Base-by-base conservation (phyloP, 2,113 vertebrate genomes). In the Sander vitreus region DNA sequence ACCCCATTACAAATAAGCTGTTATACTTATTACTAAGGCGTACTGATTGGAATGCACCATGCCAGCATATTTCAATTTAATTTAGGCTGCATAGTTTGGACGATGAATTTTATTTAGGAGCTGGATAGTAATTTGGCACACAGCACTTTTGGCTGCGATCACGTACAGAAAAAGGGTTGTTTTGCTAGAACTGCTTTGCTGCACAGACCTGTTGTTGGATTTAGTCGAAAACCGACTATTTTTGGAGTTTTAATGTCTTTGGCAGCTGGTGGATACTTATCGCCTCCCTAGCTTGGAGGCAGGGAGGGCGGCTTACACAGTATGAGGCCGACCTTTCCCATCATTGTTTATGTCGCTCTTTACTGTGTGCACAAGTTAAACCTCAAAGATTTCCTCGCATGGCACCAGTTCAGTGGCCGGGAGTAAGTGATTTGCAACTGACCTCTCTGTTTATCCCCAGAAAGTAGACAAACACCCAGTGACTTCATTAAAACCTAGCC, bases 401-500 rank as follows among this genome's bases (percentile, higher is more conserved):
- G 87, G 81, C 89, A 69, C 64, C 60, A 5, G 72, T 81, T 76
- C 72, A 69, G 67, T 73, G 69, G n/a, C 54, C 21, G 6, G 65
- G 67, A 64, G 84, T 70, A 53, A n/a, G 85, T 90, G 89, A 94
- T 93, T 94, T 88, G 76, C 81, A 36, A 54, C 84, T 85, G 81
- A 85, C 85, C 80, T 91, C 85, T 91, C 55, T 75, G 65, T 86
- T 88, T 71, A 79, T 85, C 77, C 69, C 6, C 48, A 67, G 39
- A 74, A 65, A 76, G 78, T 59, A 82, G 83, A 89, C 87, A 85
- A 85, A 85, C 75, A 86, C 75, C 39, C 78, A 68, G 81, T 75
- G 78, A 93, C 86, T 92, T 93, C 87, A 93, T 94, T 93, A 93
- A 93, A 94, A 85, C 70, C 23, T 48, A 60, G 78, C 39, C 25